Conservation (phyloP, 2,797 vertebrate genomes). For the Hozukius guyotensis region DNA sequence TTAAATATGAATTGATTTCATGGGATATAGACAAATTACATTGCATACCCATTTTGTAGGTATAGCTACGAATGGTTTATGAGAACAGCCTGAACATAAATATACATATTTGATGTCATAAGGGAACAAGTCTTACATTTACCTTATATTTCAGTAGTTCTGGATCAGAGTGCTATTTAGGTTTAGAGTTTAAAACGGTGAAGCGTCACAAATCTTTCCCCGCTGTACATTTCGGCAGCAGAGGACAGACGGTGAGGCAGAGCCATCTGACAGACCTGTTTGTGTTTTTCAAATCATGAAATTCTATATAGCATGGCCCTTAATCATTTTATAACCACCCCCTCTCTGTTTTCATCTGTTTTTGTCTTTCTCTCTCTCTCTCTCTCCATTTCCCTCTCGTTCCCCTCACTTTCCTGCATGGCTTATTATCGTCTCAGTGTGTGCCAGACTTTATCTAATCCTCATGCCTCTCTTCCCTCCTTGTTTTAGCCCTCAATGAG, state of each 20-base stretch:
- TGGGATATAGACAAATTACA: too few species aligned
- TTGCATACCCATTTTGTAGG: too few species aligned
- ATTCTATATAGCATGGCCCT: slow-evolving; percentile 56
- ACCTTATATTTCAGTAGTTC: background rate
- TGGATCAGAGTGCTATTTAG: slow-evolving; percentile 35
- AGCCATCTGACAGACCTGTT: slow-evolving; percentile 56
- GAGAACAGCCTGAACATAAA: too few species aligned
- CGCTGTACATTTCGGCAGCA: slow-evolving; percentile 40
- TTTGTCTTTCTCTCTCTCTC: slow-evolving; percentile 12
- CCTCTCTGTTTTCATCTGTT: slow-evolving; percentile 59
- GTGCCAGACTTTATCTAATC: slow-evolving; percentile 76
- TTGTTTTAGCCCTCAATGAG: slow-evolving; percentile 64
- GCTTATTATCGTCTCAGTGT: slow-evolving; percentile 73
- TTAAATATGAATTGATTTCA: too few species aligned
- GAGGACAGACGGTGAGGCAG: slow-evolving; percentile 55
- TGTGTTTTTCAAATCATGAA: slow-evolving; percentile 59
- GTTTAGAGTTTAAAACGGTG: slow-evolving; percentile 14
- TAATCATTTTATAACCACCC: slow-evolving; percentile 67
- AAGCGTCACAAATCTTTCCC: slow-evolving; percentile 32
- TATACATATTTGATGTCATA: background rate
- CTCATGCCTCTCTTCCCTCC: slow-evolving; percentile 57
- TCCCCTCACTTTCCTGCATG: slow-evolving; percentile 52
- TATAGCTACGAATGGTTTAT: too few species aligned
- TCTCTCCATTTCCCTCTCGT: slow-evolving; percentile 19
- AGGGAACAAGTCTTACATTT: background rate